Percentiles rank a stretch among this genome's conserved stretches.
These are phyloP conservation scores for Collichthys lucidus DNA, from an alignment of 2,113 vertebrate genomes.

Conservation along the genomic window DNA sequence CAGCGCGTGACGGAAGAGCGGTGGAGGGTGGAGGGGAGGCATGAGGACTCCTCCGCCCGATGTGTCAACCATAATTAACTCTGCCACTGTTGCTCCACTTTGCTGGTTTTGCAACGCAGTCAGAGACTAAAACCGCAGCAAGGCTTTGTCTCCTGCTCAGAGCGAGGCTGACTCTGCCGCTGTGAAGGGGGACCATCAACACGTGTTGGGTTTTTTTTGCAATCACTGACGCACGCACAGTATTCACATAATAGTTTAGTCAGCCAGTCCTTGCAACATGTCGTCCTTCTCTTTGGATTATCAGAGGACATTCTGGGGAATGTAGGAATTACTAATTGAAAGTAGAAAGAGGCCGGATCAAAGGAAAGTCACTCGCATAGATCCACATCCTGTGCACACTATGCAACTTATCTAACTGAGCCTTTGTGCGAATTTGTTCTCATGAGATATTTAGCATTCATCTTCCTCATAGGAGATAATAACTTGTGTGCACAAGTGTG, in stretches of 20 bases:
- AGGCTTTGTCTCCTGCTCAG: neutral
- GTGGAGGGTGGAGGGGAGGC: neutral
- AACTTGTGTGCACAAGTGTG: neutral
- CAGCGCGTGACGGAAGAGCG: conserved; percentile 23
- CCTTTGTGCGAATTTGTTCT: too few relatives aligned
- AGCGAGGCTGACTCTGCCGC: neutral
- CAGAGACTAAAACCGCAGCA: conserved; percentile 16
- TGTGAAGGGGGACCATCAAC: neutral
- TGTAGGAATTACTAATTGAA: neutral
- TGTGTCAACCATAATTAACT: conserved; percentile 71
- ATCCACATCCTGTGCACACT: neutral
- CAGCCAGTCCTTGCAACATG: neutral
- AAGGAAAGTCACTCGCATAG: neutral
- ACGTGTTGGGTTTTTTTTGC: conserved; percentile 1
- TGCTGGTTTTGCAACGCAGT: conserved; percentile 43
- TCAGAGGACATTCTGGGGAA: conserved; percentile 1
- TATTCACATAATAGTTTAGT: neutral
- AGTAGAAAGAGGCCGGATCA: neutral
- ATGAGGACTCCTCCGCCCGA: neutral
- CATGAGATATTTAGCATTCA: neutral
- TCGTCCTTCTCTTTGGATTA: neutral
- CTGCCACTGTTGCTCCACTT: conserved; percentile 59
- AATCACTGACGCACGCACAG: neutral
- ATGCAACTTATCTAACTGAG: too few relatives aligned
- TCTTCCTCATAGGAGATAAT: neutral